Evolutionary conservation across 2,113 vertebrate genomes (phyloP).

Genomic region (Gracilinanus agilis): DNA sequence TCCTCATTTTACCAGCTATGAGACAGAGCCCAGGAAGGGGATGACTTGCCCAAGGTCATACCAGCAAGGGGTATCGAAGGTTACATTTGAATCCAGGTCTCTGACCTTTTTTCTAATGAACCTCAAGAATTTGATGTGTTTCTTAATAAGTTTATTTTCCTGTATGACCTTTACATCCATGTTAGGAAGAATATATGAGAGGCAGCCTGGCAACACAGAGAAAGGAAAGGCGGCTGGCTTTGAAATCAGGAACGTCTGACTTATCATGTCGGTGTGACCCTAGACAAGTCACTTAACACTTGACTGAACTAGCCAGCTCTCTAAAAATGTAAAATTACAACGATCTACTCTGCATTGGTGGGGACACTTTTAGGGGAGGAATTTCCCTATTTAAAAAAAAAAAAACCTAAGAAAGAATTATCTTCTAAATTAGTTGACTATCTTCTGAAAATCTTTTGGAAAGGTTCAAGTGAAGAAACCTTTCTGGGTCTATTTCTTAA

Average conservation of each 20-base stretch:
- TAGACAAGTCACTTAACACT: background rate
- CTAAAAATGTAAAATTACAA: background rate
- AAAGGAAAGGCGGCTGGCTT: too few relatives aligned
- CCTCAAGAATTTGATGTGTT: background rate
- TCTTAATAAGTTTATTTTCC: background rate
- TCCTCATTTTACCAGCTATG: background rate
- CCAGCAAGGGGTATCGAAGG: too few relatives aligned
- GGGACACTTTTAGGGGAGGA: background rate
- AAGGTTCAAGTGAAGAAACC: too few relatives aligned
- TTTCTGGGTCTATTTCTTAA: too few relatives aligned
- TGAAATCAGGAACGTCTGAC: background rate
- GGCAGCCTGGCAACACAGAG: too few relatives aligned
- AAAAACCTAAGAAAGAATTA: too few relatives aligned
- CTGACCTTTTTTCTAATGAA: background rate
- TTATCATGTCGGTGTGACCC: background rate
- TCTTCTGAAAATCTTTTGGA: too few relatives aligned
- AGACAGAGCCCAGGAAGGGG: background rate
- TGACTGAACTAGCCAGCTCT: background rate
- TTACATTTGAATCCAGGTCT: background rate
- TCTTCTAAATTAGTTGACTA: too few relatives aligned
- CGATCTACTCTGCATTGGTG: background rate
- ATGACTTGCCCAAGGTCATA: background rate
- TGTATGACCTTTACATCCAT: background rate
- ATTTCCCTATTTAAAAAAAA: too few relatives aligned
- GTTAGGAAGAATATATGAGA: background rate